Evolutionary conservation across 2,888 invertebrate species (phyloP), one percentile per base, ranked within the genome.

Genomic region (Hartigia nigra): DNA sequence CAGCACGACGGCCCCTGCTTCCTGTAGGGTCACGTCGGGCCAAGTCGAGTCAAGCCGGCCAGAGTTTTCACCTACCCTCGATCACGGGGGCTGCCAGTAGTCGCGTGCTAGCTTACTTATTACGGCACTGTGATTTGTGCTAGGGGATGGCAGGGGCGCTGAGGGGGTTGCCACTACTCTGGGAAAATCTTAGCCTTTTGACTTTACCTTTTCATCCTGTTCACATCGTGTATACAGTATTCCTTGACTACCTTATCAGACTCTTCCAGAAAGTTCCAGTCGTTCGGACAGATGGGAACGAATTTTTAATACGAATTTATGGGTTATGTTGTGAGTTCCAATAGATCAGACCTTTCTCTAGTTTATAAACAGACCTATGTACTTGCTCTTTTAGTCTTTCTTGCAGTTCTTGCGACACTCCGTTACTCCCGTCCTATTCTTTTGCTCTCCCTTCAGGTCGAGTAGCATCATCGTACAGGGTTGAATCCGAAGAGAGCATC

Each of bases 401-500:
- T 23, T 9, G 5, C 9, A 34, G 35, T 32, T 1, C 23, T 12
- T 34, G 31, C 36, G 23, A 74, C 32, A 34, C 74, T 12, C 74
- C 32, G 74, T 35, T 36, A 74, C 74, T 32, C 74, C 32, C 74
- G 74, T n/a, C 74, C 74, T 74, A 36, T 74, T 74, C 74, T 36
- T 34, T 23, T 55, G 55, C 55, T 55, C 55, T 55, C 55, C 55
- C 55, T 55, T 55, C 23, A 55, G 55, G 55, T 55, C 55, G 55
- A 55, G 55, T 55, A 55, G 55, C 72, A 72, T 31, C 72, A 72
- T 72, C 34, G 72, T 72, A 32, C 72, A 31, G 72, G 32, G 72
- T 31, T 31, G 72, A 72, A 31, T 34, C 34, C 34, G 72, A 87
- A 86, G 85, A 86, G 87, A 85, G 84, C 87, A 87, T 83, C 83